Conservation (phyloP, 2,888 invertebrate species). For the Drosophila affinis region DNA sequence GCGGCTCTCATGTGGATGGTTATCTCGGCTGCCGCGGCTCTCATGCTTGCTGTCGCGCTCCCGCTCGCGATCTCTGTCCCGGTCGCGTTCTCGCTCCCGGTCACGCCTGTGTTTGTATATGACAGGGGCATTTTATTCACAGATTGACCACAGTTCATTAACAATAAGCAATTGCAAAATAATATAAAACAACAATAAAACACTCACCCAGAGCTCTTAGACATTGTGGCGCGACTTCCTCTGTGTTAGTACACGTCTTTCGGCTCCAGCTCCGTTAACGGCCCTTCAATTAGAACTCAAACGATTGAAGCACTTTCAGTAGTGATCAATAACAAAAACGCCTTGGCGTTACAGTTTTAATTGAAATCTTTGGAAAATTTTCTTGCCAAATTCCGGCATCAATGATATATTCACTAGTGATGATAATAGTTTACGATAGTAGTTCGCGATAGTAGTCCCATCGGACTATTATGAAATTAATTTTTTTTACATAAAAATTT, state of each 20-base stretch:
- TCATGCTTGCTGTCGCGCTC: conserved; percentile 70
- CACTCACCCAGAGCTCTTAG: conserved; percentile 69
- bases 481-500: no score
- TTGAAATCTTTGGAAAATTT: conserved; percentile 6
- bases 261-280: conserved; percentile 10
- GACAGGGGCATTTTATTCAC: background rate
- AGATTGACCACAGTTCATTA: background rate
- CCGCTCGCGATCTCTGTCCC: conserved; percentile 57
- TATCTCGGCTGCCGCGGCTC: conserved; percentile 39
- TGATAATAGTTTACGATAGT: no score
- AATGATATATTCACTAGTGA: background rate
- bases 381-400: conserved; percentile 12
- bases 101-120: conserved; percentile 25
- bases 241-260: background rate
- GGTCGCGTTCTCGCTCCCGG: conserved; percentile 61
- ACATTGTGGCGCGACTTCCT: conserved; percentile 46
- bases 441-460: no score
- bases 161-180: background rate
- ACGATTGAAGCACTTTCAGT: background rate
- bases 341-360: background rate
- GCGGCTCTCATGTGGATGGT: conserved; percentile 38
- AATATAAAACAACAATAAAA: background rate
- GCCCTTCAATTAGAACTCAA: conserved; percentile 1
- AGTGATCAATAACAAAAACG: no score
- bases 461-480: no score